Base-by-base conservation (phyloP, 2,888 invertebrate genomes). In the Rhagonycha lutea region DNA sequence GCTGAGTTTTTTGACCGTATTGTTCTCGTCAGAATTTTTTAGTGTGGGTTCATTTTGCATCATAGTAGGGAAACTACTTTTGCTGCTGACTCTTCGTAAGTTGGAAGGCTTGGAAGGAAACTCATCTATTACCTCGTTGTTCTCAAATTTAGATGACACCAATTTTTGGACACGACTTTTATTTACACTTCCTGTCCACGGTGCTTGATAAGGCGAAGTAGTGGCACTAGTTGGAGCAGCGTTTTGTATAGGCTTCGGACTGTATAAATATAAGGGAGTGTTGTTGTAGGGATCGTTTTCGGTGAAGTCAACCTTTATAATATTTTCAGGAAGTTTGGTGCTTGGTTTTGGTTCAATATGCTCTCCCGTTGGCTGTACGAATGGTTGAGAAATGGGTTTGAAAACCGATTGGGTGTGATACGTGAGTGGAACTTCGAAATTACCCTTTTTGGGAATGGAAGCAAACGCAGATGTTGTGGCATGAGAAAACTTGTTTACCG, bases 381-480 rank as follows among this genome's bases (percentile, higher is more conserved):
- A 77, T 76, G 69, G 73, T 76, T 29, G 76, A 70, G 47, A 14
- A n/a, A 60, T 61, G 1, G 70, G 61, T 8, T 61, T 24, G 61
- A 60, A 70, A 28, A 63, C 62, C 11, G 72, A 72, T 47, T 72
- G 72, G 26, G 69, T 9, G 61, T 74, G 73, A 12, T 75, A 73
- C 65, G 32, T 80, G 11, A 14, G 8, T 9, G 69, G 86, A 84
- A 60, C 47, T 65, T 69, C 4, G 86, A 87, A 75, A 83, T 86
- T 77, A 84, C 86, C 68, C 84, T 89, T 88, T 82, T 86, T 87
- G 73, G 82, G 87, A 76, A 89, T 89, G 1, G 93, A 94, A 80
- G 92, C 92, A 83, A 95, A 95, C 4, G 94, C 94, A 10, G 94
- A 94, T 89, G 93, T 91, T 0, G 94, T 93, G 0, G 94, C 94